Conservation (phyloP, 2,888 invertebrate genomes). For the Unio pictorum region DNA sequence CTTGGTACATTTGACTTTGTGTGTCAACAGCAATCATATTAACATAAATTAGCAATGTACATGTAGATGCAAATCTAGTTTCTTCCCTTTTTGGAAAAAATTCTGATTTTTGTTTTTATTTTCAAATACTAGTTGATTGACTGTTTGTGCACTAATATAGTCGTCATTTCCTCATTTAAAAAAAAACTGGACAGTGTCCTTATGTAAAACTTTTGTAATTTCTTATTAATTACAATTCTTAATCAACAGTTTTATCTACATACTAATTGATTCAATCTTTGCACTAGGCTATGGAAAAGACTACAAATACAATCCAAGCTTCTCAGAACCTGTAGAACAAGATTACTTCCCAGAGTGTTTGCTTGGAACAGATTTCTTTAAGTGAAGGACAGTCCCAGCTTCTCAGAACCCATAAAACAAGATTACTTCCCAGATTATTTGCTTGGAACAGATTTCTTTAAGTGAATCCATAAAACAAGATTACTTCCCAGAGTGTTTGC, state of each 20-base stretch:
- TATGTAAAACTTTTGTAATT: too few species aligned
- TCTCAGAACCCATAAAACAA: constrained; percentile 53
- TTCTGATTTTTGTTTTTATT: too few species aligned
- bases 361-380: constrained; percentile 60
- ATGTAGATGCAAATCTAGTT: too few species aligned
- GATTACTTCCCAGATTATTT: constrained; percentile 64
- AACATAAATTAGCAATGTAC: too few species aligned
- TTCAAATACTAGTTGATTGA: too few species aligned
- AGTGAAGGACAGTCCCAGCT: constrained; percentile 17
- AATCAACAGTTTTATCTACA: background rate
- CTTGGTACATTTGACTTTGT: too few species aligned
- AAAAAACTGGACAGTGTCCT: too few species aligned
- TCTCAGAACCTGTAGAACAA: constrained; percentile 54
- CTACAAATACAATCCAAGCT: constrained; percentile 64
- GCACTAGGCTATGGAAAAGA: constrained; percentile 72
- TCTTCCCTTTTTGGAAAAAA: too few species aligned
- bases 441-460: constrained; percentile 60
- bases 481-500: constrained; percentile 62
- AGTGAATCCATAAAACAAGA: constrained; percentile 56
- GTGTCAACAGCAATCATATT: too few species aligned
- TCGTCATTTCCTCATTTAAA: too few species aligned
- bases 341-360: constrained; percentile 64
- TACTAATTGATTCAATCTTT: background rate
- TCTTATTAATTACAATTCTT: background rate
- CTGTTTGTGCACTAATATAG: too few species aligned